These are phyloP conservation scores for Mesopsocus fuscifrons DNA, from an alignment of 2,888 invertebrate genomes.

Conservation along the genomic window DNA sequence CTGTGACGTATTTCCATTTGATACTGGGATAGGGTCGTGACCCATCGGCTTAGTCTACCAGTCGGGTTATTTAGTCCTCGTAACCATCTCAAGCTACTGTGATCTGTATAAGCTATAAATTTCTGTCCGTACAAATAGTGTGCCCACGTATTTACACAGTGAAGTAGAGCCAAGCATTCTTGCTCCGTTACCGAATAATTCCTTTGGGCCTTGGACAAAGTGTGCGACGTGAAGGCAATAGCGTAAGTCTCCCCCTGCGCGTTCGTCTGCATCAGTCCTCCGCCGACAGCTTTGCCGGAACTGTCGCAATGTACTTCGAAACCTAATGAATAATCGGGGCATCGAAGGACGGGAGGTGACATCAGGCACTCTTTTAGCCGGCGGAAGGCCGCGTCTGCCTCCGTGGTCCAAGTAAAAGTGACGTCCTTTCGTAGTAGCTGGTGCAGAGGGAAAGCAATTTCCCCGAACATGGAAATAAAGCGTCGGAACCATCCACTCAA, in stretches of 20 bases:
- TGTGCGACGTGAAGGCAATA: slow-evolving; percentile 17
- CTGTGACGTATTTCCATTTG: slow-evolving; percentile 14
- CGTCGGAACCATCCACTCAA: slow-evolving; percentile 11
- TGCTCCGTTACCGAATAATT: slow-evolving; percentile 17
- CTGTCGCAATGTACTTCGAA: slow-evolving; percentile 14
- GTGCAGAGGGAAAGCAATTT: slow-evolving; percentile 11
- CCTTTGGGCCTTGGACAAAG: slow-evolving; percentile 14
- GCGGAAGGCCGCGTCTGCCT: slow-evolving; percentile 11
- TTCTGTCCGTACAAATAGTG: slow-evolving; percentile 17
- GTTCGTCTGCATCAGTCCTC: slow-evolving; percentile 14
- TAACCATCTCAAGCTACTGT: slow-evolving; percentile 17
- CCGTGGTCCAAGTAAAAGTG: slow-evolving; percentile 9
- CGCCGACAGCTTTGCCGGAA: slow-evolving; percentile 11
- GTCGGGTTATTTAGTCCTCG: slow-evolving; percentile 16
- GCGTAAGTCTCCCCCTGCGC: slow-evolving; percentile 15
- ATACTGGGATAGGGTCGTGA: slow-evolving; percentile 15
- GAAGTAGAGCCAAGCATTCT: slow-evolving; percentile 18
- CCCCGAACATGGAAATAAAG: slow-evolving; percentile 12
- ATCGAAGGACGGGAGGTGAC: slow-evolving; percentile 9
- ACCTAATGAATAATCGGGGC: slow-evolving; percentile 10
- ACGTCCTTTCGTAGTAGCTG: slow-evolving; percentile 7
- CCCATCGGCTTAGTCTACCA: slow-evolving; percentile 17
- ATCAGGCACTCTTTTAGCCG: slow-evolving; percentile 9
- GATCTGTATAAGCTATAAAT: slow-evolving; percentile 19
- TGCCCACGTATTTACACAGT: slow-evolving; percentile 16